Percentiles rank a stretch among this genome's conserved stretches.
phyloP scores from a whole-genome alignment of 1,140 invertebrate species.

The Sycobia sp. region DNA sequence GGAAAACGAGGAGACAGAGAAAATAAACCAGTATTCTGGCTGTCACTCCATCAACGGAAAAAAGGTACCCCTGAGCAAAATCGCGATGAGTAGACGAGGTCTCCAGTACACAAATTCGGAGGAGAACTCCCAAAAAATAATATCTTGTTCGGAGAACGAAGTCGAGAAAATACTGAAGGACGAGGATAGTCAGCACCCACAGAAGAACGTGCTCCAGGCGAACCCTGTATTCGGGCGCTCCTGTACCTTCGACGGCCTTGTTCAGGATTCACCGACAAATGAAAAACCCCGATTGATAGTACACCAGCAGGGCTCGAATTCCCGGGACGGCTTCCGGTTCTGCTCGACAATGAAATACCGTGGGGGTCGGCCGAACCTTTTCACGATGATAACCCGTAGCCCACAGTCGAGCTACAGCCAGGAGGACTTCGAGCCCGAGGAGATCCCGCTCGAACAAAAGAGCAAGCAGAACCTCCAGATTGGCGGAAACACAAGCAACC shows the following conservation, averaged over 20 bases:
- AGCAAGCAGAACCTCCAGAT: constrained; percentile 65
- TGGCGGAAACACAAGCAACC: constrained; percentile 59
- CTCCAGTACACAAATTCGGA: constrained; percentile 35
- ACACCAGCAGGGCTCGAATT: background rate
- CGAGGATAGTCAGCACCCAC: constrained; percentile 25
- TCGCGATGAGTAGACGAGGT: background rate
- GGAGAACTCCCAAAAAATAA: constrained; percentile 54
- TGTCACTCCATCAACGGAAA: constrained; percentile 19
- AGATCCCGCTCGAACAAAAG: constrained; percentile 43
- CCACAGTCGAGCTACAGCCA: constrained; percentile 74
- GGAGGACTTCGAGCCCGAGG: constrained; percentile 69
- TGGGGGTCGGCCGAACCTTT: constrained; percentile 58
- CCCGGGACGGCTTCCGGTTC: background rate
- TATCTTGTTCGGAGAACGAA: constrained; percentile 53
- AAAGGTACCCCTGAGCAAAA: background rate
- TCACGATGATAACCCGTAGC: constrained; percentile 65
- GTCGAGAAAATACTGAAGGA: constrained; percentile 54
- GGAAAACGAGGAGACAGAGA: constrained; percentile 56
- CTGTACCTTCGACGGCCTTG: constrained; percentile 18
- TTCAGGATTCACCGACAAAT: background rate
- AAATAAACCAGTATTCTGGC: constrained; percentile 34
- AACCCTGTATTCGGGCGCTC: constrained; percentile 10
- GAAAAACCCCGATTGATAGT: background rate
- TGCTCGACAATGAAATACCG: background rate
- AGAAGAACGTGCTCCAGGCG: background rate